phyloP scores from a whole-genome alignment of 2,888 invertebrate genomes.

The Steinernema carpocapsae region DNA sequence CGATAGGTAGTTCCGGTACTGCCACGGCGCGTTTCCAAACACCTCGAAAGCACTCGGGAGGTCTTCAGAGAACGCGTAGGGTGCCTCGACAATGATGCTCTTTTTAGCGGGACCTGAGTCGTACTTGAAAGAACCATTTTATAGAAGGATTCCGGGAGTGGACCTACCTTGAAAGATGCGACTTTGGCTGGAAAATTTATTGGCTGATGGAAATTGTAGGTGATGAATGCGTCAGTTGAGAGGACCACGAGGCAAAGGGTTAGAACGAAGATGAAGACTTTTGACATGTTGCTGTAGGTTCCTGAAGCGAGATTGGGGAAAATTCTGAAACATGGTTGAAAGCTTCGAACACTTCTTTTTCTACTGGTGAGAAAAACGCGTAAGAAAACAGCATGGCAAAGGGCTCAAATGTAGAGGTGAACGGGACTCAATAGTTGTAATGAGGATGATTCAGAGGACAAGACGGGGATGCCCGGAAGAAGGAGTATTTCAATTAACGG shows the following conservation, averaged over 20 bases:
- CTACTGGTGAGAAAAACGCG: background rate
- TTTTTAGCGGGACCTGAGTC: constrained; percentile 5
- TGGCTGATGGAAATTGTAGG: constrained; percentile 33
- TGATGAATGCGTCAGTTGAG: constrained; percentile 4
- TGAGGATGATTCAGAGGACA: constrained; percentile 5
- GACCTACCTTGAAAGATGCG: background rate
- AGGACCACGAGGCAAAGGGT: background rate
- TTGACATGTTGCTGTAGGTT: background rate
- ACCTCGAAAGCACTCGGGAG: constrained; percentile 27
- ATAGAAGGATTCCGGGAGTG: no score
- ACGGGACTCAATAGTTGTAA: background rate
- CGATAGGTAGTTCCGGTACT: constrained; percentile 25
- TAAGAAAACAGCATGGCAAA: background rate
- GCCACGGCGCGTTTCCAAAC: constrained; percentile 30
- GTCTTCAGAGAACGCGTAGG: constrained; percentile 22
- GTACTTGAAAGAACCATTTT: background rate
- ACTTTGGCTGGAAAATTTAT: background rate
- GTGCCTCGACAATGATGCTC: constrained; percentile 21
- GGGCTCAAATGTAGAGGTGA: background rate
- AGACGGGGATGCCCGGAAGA: background rate
- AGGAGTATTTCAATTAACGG: background rate
- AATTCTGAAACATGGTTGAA: background rate
- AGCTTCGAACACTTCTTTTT: background rate
- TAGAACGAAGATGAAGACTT: background rate
- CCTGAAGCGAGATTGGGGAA: background rate